These are phyloP conservation scores for Ascaphus truei DNA, from an alignment of 2,113 vertebrate genomes.

Conservation along the genomic window DNA sequence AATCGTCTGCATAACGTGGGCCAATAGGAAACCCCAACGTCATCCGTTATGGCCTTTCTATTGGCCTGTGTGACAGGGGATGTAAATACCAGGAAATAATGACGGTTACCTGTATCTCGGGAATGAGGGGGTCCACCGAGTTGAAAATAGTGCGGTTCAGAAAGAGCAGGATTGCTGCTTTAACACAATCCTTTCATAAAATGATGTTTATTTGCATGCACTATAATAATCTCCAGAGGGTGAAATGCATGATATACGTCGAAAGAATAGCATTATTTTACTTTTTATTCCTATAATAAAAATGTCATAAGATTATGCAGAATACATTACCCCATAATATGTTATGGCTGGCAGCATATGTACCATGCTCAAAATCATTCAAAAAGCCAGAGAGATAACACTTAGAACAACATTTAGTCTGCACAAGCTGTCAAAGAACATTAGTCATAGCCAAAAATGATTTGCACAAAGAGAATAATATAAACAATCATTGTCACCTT, in stretches of 20 bases:
- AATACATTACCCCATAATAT: background rate
- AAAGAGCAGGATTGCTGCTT: too few species aligned
- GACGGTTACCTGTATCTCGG: too few species aligned
- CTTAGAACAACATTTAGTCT: background rate
- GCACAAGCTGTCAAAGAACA: background rate
- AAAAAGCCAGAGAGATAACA: background rate
- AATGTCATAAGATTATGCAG: background rate
- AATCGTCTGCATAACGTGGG: too few species aligned
- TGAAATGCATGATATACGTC: background rate
- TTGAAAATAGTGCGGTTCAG: too few species aligned
- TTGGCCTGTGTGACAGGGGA: too few species aligned
- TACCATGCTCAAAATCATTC: background rate
- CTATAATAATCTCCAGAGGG: background rate
- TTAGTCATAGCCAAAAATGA: background rate
- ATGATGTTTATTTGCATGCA: background rate
- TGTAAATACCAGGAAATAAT: too few species aligned
- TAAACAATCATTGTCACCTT: background rate
- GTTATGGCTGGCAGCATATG: constrained; percentile 3
- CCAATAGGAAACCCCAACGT: too few species aligned
- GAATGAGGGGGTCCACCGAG: too few species aligned
- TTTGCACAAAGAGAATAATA: background rate
- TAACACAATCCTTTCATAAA: too few species aligned
- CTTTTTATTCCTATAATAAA: background rate
- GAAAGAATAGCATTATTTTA: background rate
- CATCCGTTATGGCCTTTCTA: too few species aligned